A percentile compares a stretch with the other conserved stretches of the same genome.
phyloP scores from a whole-genome alignment of 2,113 vertebrate genomes.

The Zapornia atra region DNA sequence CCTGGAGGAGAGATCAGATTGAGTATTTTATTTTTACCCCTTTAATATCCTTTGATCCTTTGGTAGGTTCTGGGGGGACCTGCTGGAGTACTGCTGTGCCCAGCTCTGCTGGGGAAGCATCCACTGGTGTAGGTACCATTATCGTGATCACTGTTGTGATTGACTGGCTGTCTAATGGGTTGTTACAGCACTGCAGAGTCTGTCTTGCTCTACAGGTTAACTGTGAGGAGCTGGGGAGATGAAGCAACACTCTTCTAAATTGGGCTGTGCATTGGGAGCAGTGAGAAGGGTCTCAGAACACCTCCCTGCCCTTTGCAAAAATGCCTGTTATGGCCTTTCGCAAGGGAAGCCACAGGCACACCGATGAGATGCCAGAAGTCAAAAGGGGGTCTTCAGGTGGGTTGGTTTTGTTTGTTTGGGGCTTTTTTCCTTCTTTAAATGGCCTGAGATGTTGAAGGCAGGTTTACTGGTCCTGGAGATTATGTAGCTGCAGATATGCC shows the following conservation, averaged over 20 bases:
- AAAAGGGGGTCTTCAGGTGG: neutral
- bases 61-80: neutral
- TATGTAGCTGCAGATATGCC: neutral
- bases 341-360: neutral
- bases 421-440: neutral
- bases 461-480: neutral
- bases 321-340: neutral
- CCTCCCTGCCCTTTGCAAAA: neutral
- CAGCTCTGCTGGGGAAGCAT: neutral
- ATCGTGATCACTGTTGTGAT: neutral
- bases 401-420: neutral
- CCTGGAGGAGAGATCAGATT: neutral
- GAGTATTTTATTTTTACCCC: neutral
- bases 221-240: conserved; percentile 35
- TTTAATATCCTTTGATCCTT: neutral
- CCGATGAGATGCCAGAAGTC: neutral
- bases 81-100: neutral
- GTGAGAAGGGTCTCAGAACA: neutral
- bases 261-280: conserved; percentile 42
- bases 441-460: neutral
- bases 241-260: conserved; percentile 34
- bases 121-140: neutral
- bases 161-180: conserved; percentile 36
- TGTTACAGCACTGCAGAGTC: conserved; percentile 28
- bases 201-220: conserved; percentile 42